These are phyloP conservation scores for Ctenopoma multispine DNA, from an alignment of 2,797 vertebrate genomes.

Conservation along the genomic window DNA sequence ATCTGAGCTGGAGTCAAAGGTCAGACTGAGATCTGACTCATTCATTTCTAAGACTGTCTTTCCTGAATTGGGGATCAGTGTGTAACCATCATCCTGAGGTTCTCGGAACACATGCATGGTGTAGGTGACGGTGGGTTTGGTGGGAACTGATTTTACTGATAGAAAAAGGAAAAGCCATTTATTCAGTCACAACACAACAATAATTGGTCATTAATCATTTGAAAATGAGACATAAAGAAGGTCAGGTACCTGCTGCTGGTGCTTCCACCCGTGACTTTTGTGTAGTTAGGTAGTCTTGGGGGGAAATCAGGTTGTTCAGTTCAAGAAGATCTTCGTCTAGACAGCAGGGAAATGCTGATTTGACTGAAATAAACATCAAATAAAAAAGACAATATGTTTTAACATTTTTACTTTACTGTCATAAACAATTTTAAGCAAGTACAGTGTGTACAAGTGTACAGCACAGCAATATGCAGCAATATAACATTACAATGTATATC, in stretches of 20 bases:
- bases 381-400: neutral
- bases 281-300: slow-evolving; percentile 86
- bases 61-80: slow-evolving; percentile 30
- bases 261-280: slow-evolving; percentile 64
- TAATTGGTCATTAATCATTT: neutral
- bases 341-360: slow-evolving; percentile 86
- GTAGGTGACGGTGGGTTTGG: slow-evolving; percentile 76
- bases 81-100: slow-evolving; percentile 59
- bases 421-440: neutral
- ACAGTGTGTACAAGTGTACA: neutral
- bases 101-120: slow-evolving; percentile 61
- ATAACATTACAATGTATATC: neutral
- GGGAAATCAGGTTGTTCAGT: slow-evolving; percentile 87
- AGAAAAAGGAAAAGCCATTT: slow-evolving; percentile 13
- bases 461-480: neutral
- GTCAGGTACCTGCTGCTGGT: slow-evolving; percentile 84
- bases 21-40: slow-evolving; percentile 70
- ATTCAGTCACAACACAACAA: neutral
- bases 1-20: slow-evolving; percentile 62
- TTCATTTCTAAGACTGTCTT: slow-evolving; percentile 27
- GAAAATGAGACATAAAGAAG: neutral
- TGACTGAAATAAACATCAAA: slow-evolving; percentile 73
- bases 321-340: slow-evolving; percentile 87
- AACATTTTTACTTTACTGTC: neutral
- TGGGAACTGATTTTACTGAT: slow-evolving; percentile 75